These are phyloP conservation scores for Lepilemur septentrionalis DNA, from an alignment of 2,797 vertebrate species.

Conservation along the genomic window DNA sequence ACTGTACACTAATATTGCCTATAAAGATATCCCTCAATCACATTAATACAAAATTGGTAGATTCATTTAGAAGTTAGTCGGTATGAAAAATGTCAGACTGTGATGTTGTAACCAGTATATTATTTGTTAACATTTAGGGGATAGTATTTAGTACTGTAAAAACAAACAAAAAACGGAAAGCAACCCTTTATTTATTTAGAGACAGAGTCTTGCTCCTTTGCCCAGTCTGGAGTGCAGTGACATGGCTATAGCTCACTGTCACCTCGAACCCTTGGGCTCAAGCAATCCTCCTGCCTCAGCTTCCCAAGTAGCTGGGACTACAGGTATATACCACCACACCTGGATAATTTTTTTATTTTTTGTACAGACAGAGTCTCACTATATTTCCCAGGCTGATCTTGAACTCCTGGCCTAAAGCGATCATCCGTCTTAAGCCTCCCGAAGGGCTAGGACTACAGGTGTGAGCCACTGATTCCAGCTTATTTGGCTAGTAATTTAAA, in stretches of 20 bases:
- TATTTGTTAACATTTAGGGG: conserved; percentile 37
- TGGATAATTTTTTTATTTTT: no score
- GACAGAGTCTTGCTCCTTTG: no score
- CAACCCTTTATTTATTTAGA: no score
- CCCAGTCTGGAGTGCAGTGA: neutral
- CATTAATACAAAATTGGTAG: neutral
- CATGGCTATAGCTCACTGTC: neutral
- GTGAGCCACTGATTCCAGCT: neutral
- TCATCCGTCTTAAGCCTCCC: no score
- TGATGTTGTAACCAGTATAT: neutral
- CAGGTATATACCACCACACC: no score
- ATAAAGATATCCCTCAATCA: neutral
- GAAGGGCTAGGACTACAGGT: no score
- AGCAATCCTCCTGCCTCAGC: neutral
- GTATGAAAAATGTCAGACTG: neutral
- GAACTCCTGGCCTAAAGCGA: no score
- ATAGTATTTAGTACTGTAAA: no score
- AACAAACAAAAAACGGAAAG: no score
- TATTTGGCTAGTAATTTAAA: neutral
- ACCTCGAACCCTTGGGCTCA: neutral
- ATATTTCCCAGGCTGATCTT: no score
- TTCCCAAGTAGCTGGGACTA: neutral
- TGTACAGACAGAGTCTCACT: no score
- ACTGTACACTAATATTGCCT: neutral
- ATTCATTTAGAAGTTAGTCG: neutral